Evolutionary conservation across 2,888 invertebrate genomes (phyloP).

Genomic region (Panorpa germanica): DNA sequence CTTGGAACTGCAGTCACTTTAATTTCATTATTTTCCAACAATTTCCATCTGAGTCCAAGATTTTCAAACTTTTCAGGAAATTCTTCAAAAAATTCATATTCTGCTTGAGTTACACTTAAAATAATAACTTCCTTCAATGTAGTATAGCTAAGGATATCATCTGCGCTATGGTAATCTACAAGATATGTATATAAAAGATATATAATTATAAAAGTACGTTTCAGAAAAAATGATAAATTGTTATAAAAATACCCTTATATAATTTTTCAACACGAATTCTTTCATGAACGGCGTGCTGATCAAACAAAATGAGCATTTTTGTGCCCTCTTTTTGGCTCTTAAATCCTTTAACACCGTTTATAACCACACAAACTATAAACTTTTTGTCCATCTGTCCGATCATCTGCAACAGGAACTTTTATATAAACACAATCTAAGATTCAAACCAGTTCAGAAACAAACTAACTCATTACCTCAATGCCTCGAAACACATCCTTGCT

Average conservation of each 20-base stretch:
- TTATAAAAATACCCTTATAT: slow-evolving; percentile 27
- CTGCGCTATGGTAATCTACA: slow-evolving; percentile 34
- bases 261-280: slow-evolving; percentile 57
- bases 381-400: slow-evolving; percentile 59
- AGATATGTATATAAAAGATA: too few species aligned
- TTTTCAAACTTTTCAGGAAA: too few species aligned
- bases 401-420: slow-evolving; percentile 26
- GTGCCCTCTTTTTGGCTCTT: slow-evolving; percentile 20
- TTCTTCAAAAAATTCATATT: too few species aligned
- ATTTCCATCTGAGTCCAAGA: slow-evolving; percentile 35
- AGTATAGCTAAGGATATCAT: too few species aligned
- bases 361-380: slow-evolving; percentile 42
- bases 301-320: slow-evolving; percentile 44
- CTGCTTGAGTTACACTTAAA: too few species aligned
- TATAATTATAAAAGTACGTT: background rate
- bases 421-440: too few species aligned
- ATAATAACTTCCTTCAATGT: too few species aligned
- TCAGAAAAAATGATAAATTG: slow-evolving; percentile 5
- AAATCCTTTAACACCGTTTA: slow-evolving; percentile 19
- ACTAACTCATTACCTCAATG: too few species aligned
- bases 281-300: slow-evolving; percentile 81
- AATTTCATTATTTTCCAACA: slow-evolving; percentile 24
- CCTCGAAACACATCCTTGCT: too few species aligned
- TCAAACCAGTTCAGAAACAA: too few species aligned
- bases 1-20: slow-evolving; percentile 35